Conservation (phyloP, 1,140 invertebrate species). For the Euwallacea similis region DNA sequence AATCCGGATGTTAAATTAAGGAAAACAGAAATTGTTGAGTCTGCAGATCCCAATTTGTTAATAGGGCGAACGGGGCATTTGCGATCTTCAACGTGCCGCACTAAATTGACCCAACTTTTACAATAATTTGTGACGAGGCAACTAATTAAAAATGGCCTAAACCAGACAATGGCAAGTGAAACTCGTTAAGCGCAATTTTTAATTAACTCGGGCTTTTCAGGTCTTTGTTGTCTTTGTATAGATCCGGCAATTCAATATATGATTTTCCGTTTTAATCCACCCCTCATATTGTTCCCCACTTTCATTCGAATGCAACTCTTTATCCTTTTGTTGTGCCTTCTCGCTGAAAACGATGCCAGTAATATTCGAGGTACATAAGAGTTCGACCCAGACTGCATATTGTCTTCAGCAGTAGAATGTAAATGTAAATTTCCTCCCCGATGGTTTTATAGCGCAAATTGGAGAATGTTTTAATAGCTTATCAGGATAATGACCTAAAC, state of each 20-base stretch:
- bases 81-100: not conserved
- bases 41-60: too few species aligned
- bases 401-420: too few species aligned
- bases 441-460: too few species aligned
- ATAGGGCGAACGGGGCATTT: too few species aligned
- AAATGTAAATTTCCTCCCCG: too few species aligned
- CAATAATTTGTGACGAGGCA: constrained; percentile 5
- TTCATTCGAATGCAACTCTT: constrained; percentile 12
- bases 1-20: too few species aligned
- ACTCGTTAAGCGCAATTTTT: constrained; percentile 18
- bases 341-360: constrained; percentile 4
- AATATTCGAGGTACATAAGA: too few species aligned
- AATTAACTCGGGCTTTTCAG: constrained; percentile 11
- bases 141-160: constrained; percentile 10
- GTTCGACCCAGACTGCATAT: too few species aligned
- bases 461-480: too few species aligned
- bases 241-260: constrained; percentile 17
- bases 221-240: constrained; percentile 15
- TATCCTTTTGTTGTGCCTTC: constrained; percentile 12
- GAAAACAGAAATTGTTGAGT: too few species aligned
- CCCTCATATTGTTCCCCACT: constrained; percentile 13
- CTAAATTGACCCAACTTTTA: not conserved
- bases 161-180: constrained; percentile 7
- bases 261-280: constrained; percentile 15
- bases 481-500: too few species aligned